phyloP scores from a whole-genome alignment of 2,888 invertebrate genomes.

The Cheilosia urbana region DNA sequence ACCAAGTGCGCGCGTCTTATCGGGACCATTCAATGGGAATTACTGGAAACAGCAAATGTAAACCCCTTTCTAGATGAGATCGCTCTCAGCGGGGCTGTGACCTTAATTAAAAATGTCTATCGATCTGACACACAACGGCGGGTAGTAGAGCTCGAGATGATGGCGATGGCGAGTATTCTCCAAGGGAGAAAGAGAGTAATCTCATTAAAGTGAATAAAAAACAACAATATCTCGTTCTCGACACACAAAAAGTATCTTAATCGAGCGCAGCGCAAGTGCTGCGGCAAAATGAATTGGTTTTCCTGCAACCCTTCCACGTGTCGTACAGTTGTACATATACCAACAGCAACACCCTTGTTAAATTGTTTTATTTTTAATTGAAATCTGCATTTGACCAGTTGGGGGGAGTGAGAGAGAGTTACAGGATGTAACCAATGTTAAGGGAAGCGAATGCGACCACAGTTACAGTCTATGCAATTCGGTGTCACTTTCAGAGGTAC shows the following conservation, averaged over 20 bases:
- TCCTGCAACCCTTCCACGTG: neutral
- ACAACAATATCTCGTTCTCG: slow-evolving; percentile 23
- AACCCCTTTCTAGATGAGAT: neutral
- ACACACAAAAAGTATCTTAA: slow-evolving; percentile 15
- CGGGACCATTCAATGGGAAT: slow-evolving; percentile 15
- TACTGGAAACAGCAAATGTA: neutral
- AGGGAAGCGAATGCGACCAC: too few relatives aligned
- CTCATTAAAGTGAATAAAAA: slow-evolving; percentile 20
- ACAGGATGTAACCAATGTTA: neutral
- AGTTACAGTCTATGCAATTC: too few relatives aligned
- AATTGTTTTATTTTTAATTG: slow-evolving; percentile 47
- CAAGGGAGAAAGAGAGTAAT: slow-evolving; percentile 32
- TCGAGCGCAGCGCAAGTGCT: slow-evolving; percentile 36
- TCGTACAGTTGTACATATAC: slow-evolving; percentile 37
- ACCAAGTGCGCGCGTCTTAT: slow-evolving; percentile 23
- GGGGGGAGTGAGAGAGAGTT: neutral
- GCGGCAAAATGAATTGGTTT: neutral
- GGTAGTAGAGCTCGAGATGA: neutral
- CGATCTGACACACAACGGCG: slow-evolving; percentile 29
- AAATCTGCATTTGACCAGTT: slow-evolving; percentile 40
- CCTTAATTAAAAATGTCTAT: slow-evolving; percentile 63
- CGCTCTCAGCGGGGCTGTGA: slow-evolving; percentile 40
- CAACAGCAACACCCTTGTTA: slow-evolving; percentile 19
- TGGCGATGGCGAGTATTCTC: slow-evolving; percentile 20
- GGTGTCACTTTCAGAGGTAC: neutral